Evolutionary conservation across 2,888 invertebrate species (phyloP).

Genomic region (Argynnis bischoffii): DNA sequence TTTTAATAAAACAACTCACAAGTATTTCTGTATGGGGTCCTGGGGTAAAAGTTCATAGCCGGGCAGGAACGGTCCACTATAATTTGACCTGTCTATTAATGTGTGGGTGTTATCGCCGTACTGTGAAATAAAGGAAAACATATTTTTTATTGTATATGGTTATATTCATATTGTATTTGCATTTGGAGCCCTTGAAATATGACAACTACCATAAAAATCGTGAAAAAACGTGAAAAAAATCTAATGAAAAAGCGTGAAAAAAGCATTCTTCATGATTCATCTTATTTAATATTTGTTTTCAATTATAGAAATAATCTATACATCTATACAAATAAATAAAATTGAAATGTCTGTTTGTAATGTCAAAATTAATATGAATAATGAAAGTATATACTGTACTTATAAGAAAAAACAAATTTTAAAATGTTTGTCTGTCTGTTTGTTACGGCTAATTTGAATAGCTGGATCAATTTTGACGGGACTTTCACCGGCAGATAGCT

Average conservation of each 20-base stretch:
- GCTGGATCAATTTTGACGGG: too few relatives aligned
- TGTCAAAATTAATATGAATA: too few relatives aligned
- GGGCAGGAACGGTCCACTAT: constrained; percentile 93
- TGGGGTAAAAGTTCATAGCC: constrained; percentile 84
- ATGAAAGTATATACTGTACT: too few relatives aligned
- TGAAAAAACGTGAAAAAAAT: neutral
- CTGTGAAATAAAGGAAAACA: constrained; percentile 71
- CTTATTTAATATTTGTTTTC: too few relatives aligned
- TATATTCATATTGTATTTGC: neutral
- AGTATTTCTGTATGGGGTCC: constrained; percentile 83
- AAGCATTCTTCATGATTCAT: too few relatives aligned
- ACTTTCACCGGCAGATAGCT: too few relatives aligned
- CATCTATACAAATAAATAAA: too few relatives aligned
- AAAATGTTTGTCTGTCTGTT: too few relatives aligned
- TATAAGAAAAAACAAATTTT: too few relatives aligned
- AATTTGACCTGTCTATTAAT: constrained; percentile 92
- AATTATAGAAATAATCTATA: too few relatives aligned
- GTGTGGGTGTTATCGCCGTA: constrained; percentile 99
- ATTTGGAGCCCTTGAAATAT: neutral
- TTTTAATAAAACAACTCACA: constrained; percentile 76
- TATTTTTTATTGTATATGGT: neutral
- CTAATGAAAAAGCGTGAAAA: neutral
- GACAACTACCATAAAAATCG: neutral
- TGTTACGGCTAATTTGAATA: too few relatives aligned
- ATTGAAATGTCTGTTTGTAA: too few relatives aligned